phyloP scores from a whole-genome alignment of 2,113 vertebrate species.

The Onychorhynchus coronatus region DNA sequence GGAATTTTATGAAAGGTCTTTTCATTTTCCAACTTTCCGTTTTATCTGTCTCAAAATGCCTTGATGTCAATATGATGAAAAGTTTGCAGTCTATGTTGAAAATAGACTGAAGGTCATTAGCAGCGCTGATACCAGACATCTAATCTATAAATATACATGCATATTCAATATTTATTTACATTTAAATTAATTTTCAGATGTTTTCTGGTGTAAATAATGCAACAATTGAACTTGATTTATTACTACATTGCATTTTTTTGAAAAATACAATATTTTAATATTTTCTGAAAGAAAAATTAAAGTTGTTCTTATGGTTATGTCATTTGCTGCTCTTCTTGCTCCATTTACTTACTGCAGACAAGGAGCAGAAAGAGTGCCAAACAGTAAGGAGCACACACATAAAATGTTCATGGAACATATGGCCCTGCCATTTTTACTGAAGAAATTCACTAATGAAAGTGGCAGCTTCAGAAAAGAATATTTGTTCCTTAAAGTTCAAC shows the following conservation, averaged over 20 bases:
- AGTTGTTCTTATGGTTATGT: background rate
- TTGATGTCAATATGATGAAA: background rate
- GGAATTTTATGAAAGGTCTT: background rate
- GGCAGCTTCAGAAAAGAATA: background rate
- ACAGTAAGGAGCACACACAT: background rate
- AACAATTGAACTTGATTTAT: background rate
- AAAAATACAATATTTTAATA: background rate
- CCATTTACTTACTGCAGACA: background rate
- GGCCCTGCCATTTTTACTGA: background rate
- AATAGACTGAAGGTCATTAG: background rate
- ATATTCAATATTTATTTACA: background rate
- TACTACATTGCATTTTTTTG: background rate
- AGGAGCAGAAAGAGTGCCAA: background rate
- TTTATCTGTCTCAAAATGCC: background rate
- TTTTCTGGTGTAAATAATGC: background rate
- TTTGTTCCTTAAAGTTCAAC: background rate
- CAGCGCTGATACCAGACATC: background rate
- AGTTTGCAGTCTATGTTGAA: background rate
- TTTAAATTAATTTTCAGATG: background rate
- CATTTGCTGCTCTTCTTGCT: background rate
- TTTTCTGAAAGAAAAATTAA: background rate
- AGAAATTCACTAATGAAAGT: background rate
- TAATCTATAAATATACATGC: background rate
- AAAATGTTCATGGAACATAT: background rate
- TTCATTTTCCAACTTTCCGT: background rate